A percentile compares a stretch with the other conserved stretches of the same genome.
Conservation (phyloP, 2,888 invertebrate genomes). For the Callimorpha dominula region DNA sequence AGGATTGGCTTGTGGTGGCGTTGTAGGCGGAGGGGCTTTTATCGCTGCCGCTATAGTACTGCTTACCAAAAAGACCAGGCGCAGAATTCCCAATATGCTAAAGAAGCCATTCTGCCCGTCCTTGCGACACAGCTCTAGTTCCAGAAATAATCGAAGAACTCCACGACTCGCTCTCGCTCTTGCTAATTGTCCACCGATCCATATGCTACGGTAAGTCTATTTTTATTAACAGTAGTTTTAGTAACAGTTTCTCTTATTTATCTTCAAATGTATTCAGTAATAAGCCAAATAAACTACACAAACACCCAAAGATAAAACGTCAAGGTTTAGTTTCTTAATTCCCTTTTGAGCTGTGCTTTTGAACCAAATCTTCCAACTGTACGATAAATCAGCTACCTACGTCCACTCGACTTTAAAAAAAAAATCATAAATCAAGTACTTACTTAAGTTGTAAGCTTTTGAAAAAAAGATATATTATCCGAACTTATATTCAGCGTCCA, state of each 20-base stretch:
- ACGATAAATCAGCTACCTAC: slow-evolving; percentile 22
- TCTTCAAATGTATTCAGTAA: neutral
- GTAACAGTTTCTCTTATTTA: neutral
- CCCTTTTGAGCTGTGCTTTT: slow-evolving; percentile 3
- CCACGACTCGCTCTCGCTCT: slow-evolving; percentile 79
- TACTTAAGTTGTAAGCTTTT: neutral
- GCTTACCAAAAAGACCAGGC: slow-evolving; percentile 83
- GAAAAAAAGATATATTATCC: neutral
- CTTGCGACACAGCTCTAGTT: slow-evolving; percentile 67
- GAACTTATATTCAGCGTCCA: neutral
- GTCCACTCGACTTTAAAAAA: slow-evolving; percentile 20
- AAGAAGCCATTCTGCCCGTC: slow-evolving; percentile 84
- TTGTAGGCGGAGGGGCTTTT: slow-evolving; percentile 86
- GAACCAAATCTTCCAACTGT: slow-evolving; percentile 7
- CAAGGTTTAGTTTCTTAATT: neutral
- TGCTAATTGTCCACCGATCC: slow-evolving; percentile 81
- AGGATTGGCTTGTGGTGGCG: slow-evolving; percentile 76
- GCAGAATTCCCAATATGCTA: slow-evolving; percentile 75
- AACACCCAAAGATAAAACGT: neutral
- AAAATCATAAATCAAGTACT: slow-evolving; percentile 27
- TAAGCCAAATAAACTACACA: neutral
- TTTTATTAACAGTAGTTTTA: neutral
- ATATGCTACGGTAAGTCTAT: slow-evolving; percentile 74
- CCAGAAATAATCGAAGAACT: slow-evolving; percentile 79
- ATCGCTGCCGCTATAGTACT: slow-evolving; percentile 88